Base-by-base conservation (phyloP, 1,140 invertebrate genomes). In the Drosophila littoralis region DNA sequence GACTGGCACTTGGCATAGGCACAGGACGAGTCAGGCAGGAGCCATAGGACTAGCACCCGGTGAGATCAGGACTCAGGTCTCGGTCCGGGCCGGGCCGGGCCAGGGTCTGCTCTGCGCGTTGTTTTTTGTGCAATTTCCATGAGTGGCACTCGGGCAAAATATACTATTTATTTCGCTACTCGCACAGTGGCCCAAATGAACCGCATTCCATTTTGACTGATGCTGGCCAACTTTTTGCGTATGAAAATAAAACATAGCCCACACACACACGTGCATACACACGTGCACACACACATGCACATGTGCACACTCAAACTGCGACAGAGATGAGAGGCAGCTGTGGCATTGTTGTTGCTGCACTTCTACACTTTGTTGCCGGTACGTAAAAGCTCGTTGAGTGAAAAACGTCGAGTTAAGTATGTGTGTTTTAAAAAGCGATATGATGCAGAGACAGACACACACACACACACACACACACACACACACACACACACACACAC, bases 381-480 rank as follows among this genome's bases (percentile, higher is more conserved):
- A 81, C 72, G 70, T 81, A 85, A 86, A 85, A 86, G 83, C 82
- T 85, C 73, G 84, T 88, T 88, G 84, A 88, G 84, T 88, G 84
- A 79, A 88, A 88, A 89, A 89, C 77, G 84, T 89, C 80, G 84
- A 89, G 84, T 84, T 89, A 88, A 88, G 84, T 88, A 88, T 81
- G 85, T 83, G 83, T 84, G 58, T 85, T 69, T 72, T 72, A 73
- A 81, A 81, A 77, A 65, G 51, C 61, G 61, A 81, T 71, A 66
- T 59, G 70, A 77, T 81, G 79, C 61, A 77, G 76, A 69, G 66
- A 73, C 69, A 72, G 8, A 73, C 54, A 64, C 46, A 63, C 43
- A 50, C 40, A 55, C 3, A 50, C 32, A 64, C 46, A 52, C 32
- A 66, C 35, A 58, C 46, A 45, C 33, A 67, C 12, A 42, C 17